Conservation (phyloP, 2,113 vertebrate genomes). For the Diadophis punctatus region DNA sequence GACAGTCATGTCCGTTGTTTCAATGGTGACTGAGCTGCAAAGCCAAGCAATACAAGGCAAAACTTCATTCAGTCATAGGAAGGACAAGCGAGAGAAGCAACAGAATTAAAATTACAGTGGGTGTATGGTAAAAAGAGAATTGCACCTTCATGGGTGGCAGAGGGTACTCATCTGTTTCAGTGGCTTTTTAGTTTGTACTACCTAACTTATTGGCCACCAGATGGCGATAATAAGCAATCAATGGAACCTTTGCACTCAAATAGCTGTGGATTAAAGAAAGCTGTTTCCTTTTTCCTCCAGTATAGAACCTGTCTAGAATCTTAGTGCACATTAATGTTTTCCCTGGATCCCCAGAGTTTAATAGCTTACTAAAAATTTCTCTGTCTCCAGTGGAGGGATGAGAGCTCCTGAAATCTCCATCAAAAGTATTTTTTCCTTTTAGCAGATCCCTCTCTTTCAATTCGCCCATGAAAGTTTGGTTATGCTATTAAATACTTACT, state of each 20-base stretch:
- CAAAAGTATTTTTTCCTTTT: background rate
- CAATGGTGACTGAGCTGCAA: background rate
- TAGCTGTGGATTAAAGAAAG: background rate
- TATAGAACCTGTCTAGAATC: background rate
- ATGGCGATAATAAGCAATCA: background rate
- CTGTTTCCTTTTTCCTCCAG: background rate
- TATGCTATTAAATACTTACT: background rate
- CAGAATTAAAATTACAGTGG: background rate
- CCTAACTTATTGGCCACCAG: background rate
- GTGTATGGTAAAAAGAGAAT: background rate
- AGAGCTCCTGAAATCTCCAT: background rate
- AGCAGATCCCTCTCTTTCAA: background rate
- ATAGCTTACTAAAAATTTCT: background rate
- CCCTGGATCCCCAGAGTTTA: background rate
- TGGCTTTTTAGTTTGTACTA: background rate
- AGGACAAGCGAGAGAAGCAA: background rate
- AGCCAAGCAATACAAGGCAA: background rate
- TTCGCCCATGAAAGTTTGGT: background rate
- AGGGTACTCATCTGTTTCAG: background rate
- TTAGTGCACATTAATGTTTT: background rate
- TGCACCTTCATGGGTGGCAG: background rate
- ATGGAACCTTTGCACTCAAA: background rate
- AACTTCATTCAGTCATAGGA: background rate
- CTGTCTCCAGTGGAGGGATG: background rate
- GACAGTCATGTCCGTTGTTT: background rate